phyloP scores from a whole-genome alignment of 2,113 vertebrate species.

The Takifugu bimaculatus region DNA sequence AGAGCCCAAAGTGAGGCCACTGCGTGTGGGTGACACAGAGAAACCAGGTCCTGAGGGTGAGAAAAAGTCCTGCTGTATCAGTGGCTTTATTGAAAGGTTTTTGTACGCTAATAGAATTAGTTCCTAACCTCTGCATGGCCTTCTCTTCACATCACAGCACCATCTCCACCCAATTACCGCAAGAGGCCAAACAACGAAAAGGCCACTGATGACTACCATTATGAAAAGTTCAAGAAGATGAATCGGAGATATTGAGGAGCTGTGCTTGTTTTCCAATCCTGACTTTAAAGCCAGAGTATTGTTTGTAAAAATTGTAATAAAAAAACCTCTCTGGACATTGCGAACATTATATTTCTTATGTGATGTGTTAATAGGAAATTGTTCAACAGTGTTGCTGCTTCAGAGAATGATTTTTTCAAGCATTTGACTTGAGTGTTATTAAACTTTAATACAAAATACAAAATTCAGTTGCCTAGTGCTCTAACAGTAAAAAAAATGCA shows the following conservation, averaged over 20 bases:
- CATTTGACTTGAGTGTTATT: neutral
- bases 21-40: conserved; percentile 94
- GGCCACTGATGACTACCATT: conserved; percentile 97
- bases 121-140: neutral
- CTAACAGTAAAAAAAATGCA: conserved; percentile 19
- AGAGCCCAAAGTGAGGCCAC: conserved; percentile 90
- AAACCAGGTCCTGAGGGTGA: conserved; percentile 90
- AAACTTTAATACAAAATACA: neutral
- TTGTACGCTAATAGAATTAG: neutral
- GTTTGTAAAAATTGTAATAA: conserved; percentile 37
- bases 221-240: conserved; percentile 99
- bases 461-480: neutral
- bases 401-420: neutral
- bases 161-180: conserved; percentile 84
- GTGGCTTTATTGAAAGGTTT: neutral
- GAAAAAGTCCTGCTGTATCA: conserved; percentile 28
- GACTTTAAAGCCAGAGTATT: neutral
- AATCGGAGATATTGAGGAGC: conserved; percentile 84
- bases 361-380: neutral
- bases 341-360: neutral
- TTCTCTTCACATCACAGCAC: conserved; percentile 38
- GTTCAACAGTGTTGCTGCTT: neutral
- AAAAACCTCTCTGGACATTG: neutral
- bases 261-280: neutral
- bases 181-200: conserved; percentile 96